Conservation (phyloP, 64 coral and sea anemone genomes). For the Montipora foliosa region DNA sequence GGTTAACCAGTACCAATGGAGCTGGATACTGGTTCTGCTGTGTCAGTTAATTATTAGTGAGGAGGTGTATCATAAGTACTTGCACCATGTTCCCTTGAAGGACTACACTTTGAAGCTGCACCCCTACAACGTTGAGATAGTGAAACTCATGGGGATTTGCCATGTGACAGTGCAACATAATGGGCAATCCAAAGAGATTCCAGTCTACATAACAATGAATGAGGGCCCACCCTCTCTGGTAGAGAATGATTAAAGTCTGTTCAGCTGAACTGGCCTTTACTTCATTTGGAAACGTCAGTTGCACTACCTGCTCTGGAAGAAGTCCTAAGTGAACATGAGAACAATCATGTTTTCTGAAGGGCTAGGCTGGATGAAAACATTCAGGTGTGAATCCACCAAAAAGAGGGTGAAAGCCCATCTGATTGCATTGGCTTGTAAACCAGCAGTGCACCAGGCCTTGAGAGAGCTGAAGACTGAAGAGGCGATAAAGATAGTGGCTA, state of each 20-base stretch:
- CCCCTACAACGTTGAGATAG: neutral
- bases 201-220: neutral
- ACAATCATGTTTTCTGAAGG: neutral
- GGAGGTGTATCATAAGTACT: constrained; percentile 21
- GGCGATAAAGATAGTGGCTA: neutral
- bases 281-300: neutral
- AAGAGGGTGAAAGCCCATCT: constrained; percentile 4
- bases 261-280: constrained; percentile 23
- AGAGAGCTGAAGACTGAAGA: constrained; percentile 3
- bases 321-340: neutral
- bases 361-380: neutral
- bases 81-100: neutral
- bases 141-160: neutral
- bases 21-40: constrained; percentile 44
- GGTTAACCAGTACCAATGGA: constrained; percentile 15
- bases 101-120: neutral
- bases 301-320: neutral
- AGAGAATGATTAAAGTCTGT: constrained; percentile 36
- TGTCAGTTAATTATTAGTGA: constrained; percentile 28
- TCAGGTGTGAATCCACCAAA: neutral
- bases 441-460: neutral
- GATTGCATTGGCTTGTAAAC: constrained; percentile 20
- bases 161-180: neutral
- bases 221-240: neutral
- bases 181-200: neutral